These are phyloP conservation scores for Sminthurinus aureus DNA, from an alignment of 2,888 invertebrate genomes.

Conservation along the genomic window DNA sequence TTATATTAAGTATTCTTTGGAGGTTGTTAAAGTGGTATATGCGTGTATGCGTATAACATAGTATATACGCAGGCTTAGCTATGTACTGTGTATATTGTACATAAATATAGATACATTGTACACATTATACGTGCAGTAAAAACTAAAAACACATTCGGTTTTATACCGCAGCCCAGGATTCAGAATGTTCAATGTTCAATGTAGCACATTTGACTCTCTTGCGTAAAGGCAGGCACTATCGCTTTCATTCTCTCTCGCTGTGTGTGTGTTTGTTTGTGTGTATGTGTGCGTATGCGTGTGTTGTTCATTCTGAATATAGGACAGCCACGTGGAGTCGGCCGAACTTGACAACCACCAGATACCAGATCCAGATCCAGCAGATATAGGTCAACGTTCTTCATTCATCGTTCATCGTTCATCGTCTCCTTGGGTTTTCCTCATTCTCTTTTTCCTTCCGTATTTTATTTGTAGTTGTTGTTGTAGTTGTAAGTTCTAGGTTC, in stretches of 20 bases:
- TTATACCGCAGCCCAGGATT: not conserved
- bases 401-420: not conserved
- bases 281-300: not conserved
- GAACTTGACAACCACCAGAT: not conserved
- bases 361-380: not conserved
- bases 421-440: no score
- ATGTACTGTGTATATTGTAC: no score
- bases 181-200: not conserved
- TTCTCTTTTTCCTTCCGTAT: no score
- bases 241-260: not conserved
- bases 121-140: no score
- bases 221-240: not conserved
- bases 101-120: no score
- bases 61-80: no score
- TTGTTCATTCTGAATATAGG: not conserved
- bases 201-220: not conserved
- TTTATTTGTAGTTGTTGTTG: no score
- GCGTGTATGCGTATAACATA: no score
- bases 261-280: not conserved
- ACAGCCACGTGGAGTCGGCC: not conserved
- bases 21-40: no score
- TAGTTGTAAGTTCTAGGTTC: no score
- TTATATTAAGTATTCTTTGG: no score
- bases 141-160: not conserved
- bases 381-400: slow-evolving; percentile 1